Evolutionary conservation across 2,113 vertebrate genomes (phyloP), one percentile per base, ranked within the genome.

Genomic region (Phocoena phocoena): DNA sequence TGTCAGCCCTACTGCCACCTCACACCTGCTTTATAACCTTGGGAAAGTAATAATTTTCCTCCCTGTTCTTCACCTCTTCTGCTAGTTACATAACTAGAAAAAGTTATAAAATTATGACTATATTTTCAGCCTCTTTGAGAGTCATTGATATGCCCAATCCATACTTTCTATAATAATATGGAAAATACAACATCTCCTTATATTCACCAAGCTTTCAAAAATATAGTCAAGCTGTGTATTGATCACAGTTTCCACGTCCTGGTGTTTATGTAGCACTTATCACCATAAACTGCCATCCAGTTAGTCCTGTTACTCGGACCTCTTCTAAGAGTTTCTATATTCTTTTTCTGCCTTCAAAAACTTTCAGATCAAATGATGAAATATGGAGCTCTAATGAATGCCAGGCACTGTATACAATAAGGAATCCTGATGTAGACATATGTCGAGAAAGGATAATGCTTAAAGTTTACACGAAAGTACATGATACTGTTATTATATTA

Each of bases 311-410:
- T 18, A 77, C 15, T 47, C 8, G 7, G n/a, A 73, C 10, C 5
- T 73, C 33, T 62, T 77, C 23, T 33, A 58, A 60, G 36, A 55
- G n/a, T n/a, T 81, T 68, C 58, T 82, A 15, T 68, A 47, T 67
- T 82, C 38, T 60, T 74, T 76, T 85, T 62, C 33, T 60, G 15
- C 17, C 33, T 74, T 81, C 68, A 28, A 74, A 96, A 74, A 23
- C 2, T n/a, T 93, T 47, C 9, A 80, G 65, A 53, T 88, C 50
- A 81, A 89, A 82, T 81, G 62, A 68, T 68, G 70, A 84, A 91
- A 31, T 65, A 76, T 26, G 63, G 9, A 81, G 6, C 58, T 23
- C 18, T 93, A 80, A 1, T 76, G 67, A 80, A 63, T 74, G 5
- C 20, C 63, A 38, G 18, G 18, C 25, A 55, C 36, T 76, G 2